These are phyloP conservation scores for Hiodon alosoides DNA, from an alignment of 2,113 vertebrate genomes.

Conservation along the genomic window DNA sequence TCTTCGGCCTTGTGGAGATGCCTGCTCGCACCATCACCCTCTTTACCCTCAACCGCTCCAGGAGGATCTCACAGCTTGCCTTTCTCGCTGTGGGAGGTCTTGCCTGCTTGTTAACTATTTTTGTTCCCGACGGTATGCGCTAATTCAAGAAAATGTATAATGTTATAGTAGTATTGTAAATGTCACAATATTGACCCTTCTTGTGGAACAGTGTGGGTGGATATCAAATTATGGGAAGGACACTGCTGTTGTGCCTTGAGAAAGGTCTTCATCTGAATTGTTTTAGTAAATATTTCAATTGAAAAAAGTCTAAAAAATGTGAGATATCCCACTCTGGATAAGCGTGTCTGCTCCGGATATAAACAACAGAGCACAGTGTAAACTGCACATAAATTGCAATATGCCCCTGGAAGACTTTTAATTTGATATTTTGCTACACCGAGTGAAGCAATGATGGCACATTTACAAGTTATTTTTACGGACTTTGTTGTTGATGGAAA, in stretches of 20 bases:
- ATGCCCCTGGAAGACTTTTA: not conserved
- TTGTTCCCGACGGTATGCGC: constrained; percentile 45
- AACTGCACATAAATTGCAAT: not conserved
- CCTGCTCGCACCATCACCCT: constrained; percentile 58
- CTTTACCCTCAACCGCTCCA: constrained; percentile 53
- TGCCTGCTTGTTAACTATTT: constrained; percentile 55
- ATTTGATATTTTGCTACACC: constrained; percentile 1
- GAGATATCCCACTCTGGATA: too few relatives aligned
- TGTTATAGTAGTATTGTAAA: too few relatives aligned
- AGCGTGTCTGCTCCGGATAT: too few relatives aligned
- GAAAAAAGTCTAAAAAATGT: too few relatives aligned
- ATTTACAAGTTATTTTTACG: constrained; percentile 18
- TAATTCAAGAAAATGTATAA: not conserved
- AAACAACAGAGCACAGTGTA: too few relatives aligned
- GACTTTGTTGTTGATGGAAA: constrained; percentile 2
- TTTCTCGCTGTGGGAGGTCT: constrained; percentile 52
- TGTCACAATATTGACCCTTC: too few relatives aligned
- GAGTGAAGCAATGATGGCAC: not conserved
- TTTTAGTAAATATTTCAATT: too few relatives aligned
- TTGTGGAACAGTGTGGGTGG: too few relatives aligned
- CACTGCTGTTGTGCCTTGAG: too few relatives aligned
- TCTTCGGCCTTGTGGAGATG: constrained; percentile 66
- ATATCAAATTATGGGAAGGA: too few relatives aligned
- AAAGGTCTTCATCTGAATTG: too few relatives aligned
- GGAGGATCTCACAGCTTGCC: constrained; percentile 52